Evolutionary conservation across 1,140 invertebrate species (phyloP).

Genomic region (Zaprionus ornatus): DNA sequence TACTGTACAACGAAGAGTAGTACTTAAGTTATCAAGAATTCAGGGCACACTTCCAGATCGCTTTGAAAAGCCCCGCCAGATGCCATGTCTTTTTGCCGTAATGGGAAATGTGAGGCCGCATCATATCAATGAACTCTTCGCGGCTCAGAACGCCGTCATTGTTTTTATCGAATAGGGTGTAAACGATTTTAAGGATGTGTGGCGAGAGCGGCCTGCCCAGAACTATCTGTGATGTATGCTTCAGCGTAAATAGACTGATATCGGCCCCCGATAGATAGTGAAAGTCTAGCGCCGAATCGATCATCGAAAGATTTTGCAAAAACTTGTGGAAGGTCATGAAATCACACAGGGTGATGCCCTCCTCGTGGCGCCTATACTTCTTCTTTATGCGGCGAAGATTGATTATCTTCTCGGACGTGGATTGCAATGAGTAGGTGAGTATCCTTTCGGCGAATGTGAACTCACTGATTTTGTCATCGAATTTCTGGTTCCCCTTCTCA

Average conservation of each 20-base stretch:
- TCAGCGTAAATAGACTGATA: constrained; percentile 26
- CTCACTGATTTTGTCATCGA: constrained; percentile 33
- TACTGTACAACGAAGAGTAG: neutral
- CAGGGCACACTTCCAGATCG: constrained; percentile 42
- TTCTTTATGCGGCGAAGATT: constrained; percentile 22
- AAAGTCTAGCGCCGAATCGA: constrained; percentile 43
- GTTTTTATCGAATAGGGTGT: constrained; percentile 47
- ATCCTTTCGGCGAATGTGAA: constrained; percentile 45
- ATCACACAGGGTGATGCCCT: constrained; percentile 34
- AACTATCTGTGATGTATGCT: constrained; percentile 40
- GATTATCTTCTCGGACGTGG: neutral
- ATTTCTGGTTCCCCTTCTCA: neutral
- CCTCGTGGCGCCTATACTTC: neutral
- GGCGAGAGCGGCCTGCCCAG: constrained; percentile 12
- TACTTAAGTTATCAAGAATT: neutral
- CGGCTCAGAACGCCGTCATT: constrained; percentile 33
- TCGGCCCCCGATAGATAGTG: constrained; percentile 49
- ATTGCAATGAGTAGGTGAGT: constrained; percentile 18
- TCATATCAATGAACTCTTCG: constrained; percentile 23
- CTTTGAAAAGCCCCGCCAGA: neutral
- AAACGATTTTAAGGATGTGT: constrained; percentile 48
- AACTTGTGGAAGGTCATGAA: constrained; percentile 51
- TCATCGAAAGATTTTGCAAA: constrained; percentile 20
- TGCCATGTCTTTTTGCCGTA: neutral
- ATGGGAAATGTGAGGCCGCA: constrained; percentile 4